phyloP scores from a whole-genome alignment of 1,140 invertebrate genomes.

The Sinella curviseta region DNA sequence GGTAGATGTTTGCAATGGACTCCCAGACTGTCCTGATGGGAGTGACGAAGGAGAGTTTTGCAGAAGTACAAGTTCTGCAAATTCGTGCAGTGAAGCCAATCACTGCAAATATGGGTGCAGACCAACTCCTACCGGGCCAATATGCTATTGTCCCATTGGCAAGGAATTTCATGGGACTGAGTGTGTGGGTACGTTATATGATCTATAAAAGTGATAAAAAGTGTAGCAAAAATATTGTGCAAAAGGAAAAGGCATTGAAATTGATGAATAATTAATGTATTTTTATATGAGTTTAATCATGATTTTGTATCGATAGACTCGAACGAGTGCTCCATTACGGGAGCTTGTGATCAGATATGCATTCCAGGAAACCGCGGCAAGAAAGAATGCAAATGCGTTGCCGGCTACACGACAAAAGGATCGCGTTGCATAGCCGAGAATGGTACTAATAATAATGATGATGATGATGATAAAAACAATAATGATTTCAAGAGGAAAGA shows the following conservation, averaged over 20 bases:
- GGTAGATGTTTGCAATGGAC: constrained; percentile 58
- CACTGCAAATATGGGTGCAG: constrained; percentile 68
- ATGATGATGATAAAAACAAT: constrained; percentile 30
- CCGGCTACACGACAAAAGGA: constrained; percentile 67
- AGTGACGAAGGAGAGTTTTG: constrained; percentile 61
- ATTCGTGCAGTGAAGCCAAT: constrained; percentile 61
- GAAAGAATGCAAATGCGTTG: constrained; percentile 72
- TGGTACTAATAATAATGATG: too few species aligned
- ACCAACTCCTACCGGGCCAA: constrained; percentile 65
- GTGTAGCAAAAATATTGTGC: too few species aligned
- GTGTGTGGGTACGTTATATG: constrained; percentile 62
- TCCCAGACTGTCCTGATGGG: constrained; percentile 56
- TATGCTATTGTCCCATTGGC: constrained; percentile 74
- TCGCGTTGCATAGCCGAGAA: constrained; percentile 67
- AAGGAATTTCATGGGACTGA: constrained; percentile 64
- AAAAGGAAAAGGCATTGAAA: too few species aligned
- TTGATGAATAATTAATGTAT: too few species aligned
- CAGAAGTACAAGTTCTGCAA: constrained; percentile 56
- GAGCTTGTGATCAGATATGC: constrained; percentile 77
- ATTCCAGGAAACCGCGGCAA: constrained; percentile 67
- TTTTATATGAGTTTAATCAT: constrained; percentile 52
- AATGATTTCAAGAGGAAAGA: background rate
- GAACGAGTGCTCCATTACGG: constrained; percentile 72
- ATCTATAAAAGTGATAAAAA: constrained; percentile 11
- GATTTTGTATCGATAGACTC: constrained; percentile 64